Base-by-base conservation (phyloP, 2,888 invertebrate genomes). In the Schizaphis graminum region DNA sequence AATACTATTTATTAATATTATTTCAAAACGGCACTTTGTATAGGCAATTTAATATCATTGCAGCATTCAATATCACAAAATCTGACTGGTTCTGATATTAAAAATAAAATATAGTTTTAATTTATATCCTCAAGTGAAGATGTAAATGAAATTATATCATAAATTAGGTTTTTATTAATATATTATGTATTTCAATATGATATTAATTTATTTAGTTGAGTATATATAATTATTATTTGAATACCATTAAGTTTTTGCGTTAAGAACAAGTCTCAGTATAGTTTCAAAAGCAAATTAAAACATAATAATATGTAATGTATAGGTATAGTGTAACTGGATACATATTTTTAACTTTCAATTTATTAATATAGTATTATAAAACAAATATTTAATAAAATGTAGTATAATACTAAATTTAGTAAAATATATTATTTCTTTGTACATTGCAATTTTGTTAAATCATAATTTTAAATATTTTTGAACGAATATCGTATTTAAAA, bases 21-120 rank as follows among this genome's bases (percentile, higher is more conserved):
- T 61, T 92, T 49, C 53, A 24, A 21, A 10, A 90, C 93, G 93
- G 93, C 93, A 35, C 86, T 53, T 41, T 49, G 61, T 41, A 35
- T 94, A 94, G 93, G 93, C 93, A 94, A 94, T 94, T 94, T 94
- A 90, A 94, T 61, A 28, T n/a, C 90, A 90, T 90, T 21, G 3
- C 49, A 21, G 85, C 93, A 44, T 94, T 94, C 85, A 90, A 84
- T 93, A 92, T 92, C 92, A 67, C 24, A 91, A 85, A 35, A 26
- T 90, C 11, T 77, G 21, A 53, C 35, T 16, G 8, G 35, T 8
- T 21, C 21, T 77, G 8, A 21, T 77, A 35, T 77, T 21, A 35
- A 77, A 35, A 35, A 77, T 35, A 35, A 35, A 77, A 21, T 53
- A 53, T 77, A 21, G 21, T 77, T 35, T 77, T 35, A 8, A 35